These are phyloP conservation scores for Mastacembelus armatus DNA, from an alignment of 2,797 vertebrate species.

Conservation along the genomic window DNA sequence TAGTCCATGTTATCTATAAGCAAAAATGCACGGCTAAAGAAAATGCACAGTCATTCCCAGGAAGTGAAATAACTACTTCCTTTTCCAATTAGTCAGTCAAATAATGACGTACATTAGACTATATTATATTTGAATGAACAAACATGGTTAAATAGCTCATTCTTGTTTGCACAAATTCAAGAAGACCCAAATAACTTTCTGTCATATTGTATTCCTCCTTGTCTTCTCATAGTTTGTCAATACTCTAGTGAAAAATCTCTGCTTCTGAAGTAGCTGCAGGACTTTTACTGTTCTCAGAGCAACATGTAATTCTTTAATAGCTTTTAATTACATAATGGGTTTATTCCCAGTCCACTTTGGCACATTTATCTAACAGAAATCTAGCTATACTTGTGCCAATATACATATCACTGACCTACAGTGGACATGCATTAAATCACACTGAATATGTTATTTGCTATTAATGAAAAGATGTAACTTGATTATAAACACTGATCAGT, in stretches of 20 bases:
- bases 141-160: not conserved
- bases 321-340: not conserved
- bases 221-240: not conserved
- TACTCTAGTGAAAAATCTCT: not conserved
- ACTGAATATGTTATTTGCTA: not conserved
- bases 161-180: not conserved
- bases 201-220: not conserved
- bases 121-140: not conserved
- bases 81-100: constrained; percentile 12
- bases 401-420: not conserved
- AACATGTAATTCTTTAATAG: not conserved
- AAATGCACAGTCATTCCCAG: constrained; percentile 13
- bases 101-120: not conserved
- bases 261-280: too few species aligned
- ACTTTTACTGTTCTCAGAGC: too few species aligned
- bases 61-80: constrained; percentile 41
- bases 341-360: not conserved
- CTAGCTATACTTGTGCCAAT: not conserved
- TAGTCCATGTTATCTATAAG: too few species aligned
- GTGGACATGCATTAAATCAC: not conserved
- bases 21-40: not conserved
- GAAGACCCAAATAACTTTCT: not conserved
- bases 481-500: not conserved
- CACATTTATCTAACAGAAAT: not conserved
- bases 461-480: not conserved